These are phyloP conservation scores for Drosophila koepferae DNA, from an alignment of 2,888 invertebrate species.

Conservation along the genomic window DNA sequence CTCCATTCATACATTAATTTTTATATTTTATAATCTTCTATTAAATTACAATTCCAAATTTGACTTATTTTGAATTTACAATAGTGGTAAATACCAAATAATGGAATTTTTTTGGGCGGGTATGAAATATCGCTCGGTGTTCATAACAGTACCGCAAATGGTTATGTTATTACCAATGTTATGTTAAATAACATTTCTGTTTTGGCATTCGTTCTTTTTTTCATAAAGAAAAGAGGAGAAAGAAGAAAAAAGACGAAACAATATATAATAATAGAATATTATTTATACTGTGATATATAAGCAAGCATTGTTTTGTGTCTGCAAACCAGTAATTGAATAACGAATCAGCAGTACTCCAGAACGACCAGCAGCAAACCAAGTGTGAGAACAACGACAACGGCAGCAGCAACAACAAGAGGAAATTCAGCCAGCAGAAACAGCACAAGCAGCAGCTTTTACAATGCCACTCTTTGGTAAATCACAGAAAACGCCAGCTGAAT, in stretches of 20 bases:
- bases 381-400: slow-evolving; percentile 47
- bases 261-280: slow-evolving; percentile 76
- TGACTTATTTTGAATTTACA: no score
- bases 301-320: slow-evolving; percentile 75
- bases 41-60: not conserved
- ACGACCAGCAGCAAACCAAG: slow-evolving; percentile 35
- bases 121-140: slow-evolving; percentile 14
- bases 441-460: slow-evolving; percentile 34
- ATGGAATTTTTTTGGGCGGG: not conserved
- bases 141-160: slow-evolving; percentile 36
- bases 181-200: slow-evolving; percentile 63
- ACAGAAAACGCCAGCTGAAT: slow-evolving; percentile 98
- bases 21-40: no score
- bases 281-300: slow-evolving; percentile 74
- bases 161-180: slow-evolving; percentile 52
- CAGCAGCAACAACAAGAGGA: slow-evolving; percentile 40
- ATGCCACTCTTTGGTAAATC: slow-evolving; percentile 99
- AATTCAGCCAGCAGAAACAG: slow-evolving; percentile 27
- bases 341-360: slow-evolving; percentile 44
- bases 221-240: slow-evolving; percentile 66
- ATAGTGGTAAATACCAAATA: no score
- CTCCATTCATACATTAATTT: not conserved
- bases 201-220: slow-evolving; percentile 69
- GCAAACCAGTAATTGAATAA: slow-evolving; percentile 55
- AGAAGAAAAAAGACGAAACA: slow-evolving; percentile 74